Evolutionary conservation across 2,888 invertebrate species (phyloP), one percentile per base, ranked within the genome.

Genomic region (Heteromyza rotundicornis): DNA sequence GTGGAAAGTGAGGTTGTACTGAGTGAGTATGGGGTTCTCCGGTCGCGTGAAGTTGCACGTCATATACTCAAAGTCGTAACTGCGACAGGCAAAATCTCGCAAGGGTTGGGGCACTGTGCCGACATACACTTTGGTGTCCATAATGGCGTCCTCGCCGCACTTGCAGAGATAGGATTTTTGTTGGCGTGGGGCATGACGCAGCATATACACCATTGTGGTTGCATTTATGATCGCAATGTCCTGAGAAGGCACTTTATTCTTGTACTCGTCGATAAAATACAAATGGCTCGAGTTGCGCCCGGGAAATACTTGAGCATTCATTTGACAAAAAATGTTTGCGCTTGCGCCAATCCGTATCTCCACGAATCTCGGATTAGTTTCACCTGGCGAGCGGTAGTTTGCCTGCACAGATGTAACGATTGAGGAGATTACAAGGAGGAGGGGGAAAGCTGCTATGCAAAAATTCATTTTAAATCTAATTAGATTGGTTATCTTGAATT

Each of bases 21-120:
- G 47, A 2, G 47, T 47, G 7, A 47, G 47, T 14, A 47, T 5
- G 7, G 47, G 47, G 14, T 47, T 47, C 8, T 2, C 3, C 19
- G 47, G 47, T 14, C 19, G 47, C 20, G 47, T 47, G 90, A 94
- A 95, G 1, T 88, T 86, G 77, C 95, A 95, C 14, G 87, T 89
- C 69, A 95, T 83, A 70, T 87, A 87, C 57, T 90, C 87, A 84
- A 91, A 90, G 78, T 94, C 92, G 67, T 86, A 84, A 10, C 92
- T 89, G 55, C 89, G 82, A 76, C 95, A 95, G 23, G 84, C 83
- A 73, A 95, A 93, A 78, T 92, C 88, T 8, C 84, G 80, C 2
- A 92, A 89, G 68, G 85, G 80, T 63, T 84, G 78, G 1, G 94
- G 94, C 59, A 86, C 84, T 44, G 84, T 83, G 47, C 87, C 87